Conservation (phyloP, 2,888 invertebrate genomes). For the Acanthosepion esculentum region DNA sequence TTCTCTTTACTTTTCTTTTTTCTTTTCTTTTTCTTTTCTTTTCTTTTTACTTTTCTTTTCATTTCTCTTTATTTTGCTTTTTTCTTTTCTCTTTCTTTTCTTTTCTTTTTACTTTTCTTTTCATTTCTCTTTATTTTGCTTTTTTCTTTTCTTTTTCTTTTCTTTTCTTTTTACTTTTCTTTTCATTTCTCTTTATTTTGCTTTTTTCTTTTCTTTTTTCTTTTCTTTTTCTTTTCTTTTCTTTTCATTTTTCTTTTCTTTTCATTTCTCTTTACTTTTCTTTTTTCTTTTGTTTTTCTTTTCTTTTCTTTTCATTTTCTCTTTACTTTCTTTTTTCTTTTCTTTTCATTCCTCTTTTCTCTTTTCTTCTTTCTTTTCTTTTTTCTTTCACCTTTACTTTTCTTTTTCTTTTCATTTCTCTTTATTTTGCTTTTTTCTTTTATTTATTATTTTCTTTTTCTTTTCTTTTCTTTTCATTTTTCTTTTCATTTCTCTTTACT, state of each 20-base stretch:
- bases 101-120: no score
- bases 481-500: not conserved
- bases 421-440: not conserved
- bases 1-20: no score
- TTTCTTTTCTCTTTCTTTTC: not conserved
- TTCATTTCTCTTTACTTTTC: no score
- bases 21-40: not conserved
- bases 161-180: no score
- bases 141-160: not conserved
- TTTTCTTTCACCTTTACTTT: not conserved
- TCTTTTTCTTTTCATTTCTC: not conserved
- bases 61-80: no score
- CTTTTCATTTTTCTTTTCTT: no score
- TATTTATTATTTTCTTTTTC: not conserved
- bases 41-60: not conserved
- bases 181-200: not conserved
- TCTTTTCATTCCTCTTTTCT: not conserved
- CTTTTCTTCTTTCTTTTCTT: not conserved
- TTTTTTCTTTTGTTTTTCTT: no score
- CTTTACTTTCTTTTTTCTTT: no score
- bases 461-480: not conserved
- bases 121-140: no score
- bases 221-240: not conserved
- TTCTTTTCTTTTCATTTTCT: not conserved
- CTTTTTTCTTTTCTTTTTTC: not conserved